Base-by-base conservation (phyloP, 2,797 vertebrate genomes). In the Arrhamphus sclerolepis region DNA sequence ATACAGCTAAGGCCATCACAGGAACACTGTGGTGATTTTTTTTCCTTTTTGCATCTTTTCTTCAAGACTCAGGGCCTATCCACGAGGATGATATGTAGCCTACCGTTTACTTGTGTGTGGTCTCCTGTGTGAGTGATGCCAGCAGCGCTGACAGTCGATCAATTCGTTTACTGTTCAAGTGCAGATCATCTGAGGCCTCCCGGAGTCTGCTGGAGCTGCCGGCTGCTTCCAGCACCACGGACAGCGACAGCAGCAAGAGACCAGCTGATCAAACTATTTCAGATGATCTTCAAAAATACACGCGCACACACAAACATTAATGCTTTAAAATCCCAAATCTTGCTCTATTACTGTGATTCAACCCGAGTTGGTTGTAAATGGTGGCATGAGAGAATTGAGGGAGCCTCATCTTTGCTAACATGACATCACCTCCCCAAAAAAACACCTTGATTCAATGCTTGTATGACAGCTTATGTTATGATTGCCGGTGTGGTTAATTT, bases 211-310 rank as follows among this genome's bases (percentile, higher is more conserved):
- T 9, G 63, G 54, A 61, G 70, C 73, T 29, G 73, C 67, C 48
- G 42, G 60, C 81, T 77, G 74, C 78, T 26, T 75, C 71, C 74
- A 87, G 86, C 84, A 90, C 88, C 87, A 87, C n/a, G 87, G 89
- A 90, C 80, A 91, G 88, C 82, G 53, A 70, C 79, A 46, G 28
- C 75, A 52, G 71, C 80, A 19, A 61, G 7, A 17, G 9, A 20
- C 44, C 19, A 28, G 1, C 16, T 44, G 11, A 31, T 64, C 50
- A 24, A 1, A 52, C 28, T 6, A 5, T 46, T 14, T 47, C 5
- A 24, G 13, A 19, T 50, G 5, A 4, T 38, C n/a, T 3, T 38
- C 1, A 16, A 38, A 38, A 38, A 38, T 38, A 2, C 3, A 38
- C n/a, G n/a, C n/a, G n/a, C 1, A n/a, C 1, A 28, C 29, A 31